phyloP scores from a whole-genome alignment of 2,113 vertebrate genomes.

The Glaucidium brasilianum region DNA sequence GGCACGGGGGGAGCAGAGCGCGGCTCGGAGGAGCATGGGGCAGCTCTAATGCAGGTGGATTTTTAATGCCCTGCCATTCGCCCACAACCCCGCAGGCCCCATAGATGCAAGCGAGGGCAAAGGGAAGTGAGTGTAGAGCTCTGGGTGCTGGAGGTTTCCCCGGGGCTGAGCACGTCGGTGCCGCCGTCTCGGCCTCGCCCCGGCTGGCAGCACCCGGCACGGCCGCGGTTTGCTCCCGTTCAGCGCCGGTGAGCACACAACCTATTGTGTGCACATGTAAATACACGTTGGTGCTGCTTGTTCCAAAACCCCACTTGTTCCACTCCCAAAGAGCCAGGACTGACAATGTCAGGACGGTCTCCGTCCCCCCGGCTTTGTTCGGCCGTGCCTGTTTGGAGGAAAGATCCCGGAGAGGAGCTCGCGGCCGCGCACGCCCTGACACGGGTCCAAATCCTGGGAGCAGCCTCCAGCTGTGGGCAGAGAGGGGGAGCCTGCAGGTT shows the following conservation, averaged over 20 bases:
- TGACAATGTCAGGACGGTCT: constrained; percentile 42
- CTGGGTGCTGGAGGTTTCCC: background rate
- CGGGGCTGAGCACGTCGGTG: accelerated
- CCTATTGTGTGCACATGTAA: background rate
- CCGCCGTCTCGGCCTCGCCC: background rate
- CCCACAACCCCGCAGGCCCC: background rate
- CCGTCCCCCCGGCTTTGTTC: background rate
- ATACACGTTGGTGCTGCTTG: background rate
- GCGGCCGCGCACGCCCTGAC: accelerated
- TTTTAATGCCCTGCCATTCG: background rate
- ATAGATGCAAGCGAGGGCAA: background rate
- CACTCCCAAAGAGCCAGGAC: background rate
- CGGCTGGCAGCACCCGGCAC: background rate
- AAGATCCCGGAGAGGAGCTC: background rate
- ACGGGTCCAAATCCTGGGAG: background rate
- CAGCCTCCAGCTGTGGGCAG: background rate
- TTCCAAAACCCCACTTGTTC: background rate
- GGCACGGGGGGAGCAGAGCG: background rate
- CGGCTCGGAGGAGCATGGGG: background rate
- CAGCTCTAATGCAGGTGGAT: background rate
- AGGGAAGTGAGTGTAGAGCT: background rate
- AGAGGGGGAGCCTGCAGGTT: background rate
- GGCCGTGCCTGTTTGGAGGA: background rate
- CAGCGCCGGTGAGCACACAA: background rate
- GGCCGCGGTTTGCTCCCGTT: background rate